Evolutionary conservation across 2,113 vertebrate species (phyloP).

Genomic region (Colaptes auratus): DNA sequence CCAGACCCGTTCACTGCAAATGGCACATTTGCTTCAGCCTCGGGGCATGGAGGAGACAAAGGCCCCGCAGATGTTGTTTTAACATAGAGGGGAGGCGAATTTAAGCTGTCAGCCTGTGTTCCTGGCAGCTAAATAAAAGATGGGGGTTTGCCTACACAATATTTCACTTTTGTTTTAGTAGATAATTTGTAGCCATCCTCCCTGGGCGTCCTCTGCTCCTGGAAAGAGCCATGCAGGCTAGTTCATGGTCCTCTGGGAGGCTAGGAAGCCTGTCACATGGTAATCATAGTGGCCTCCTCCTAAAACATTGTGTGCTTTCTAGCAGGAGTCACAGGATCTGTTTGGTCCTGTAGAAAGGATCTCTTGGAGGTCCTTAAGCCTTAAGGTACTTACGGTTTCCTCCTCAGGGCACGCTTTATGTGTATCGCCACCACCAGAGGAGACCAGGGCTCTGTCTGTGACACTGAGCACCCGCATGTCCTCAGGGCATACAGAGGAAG

Average conservation of each 20-base stretch:
- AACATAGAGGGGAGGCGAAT: neutral
- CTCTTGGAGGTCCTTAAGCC: neutral
- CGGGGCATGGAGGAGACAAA: neutral
- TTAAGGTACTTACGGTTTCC: fast-evolving
- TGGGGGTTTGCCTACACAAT: neutral
- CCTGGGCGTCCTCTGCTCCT: neutral
- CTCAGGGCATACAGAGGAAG: neutral
- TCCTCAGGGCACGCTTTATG: neutral
- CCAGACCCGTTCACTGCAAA: neutral
- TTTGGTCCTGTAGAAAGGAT: neutral
- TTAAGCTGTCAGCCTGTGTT: neutral
- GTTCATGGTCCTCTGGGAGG: neutral
- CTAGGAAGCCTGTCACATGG: fast-evolving
- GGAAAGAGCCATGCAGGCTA: neutral
- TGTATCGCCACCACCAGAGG: neutral
- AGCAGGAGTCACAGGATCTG: neutral
- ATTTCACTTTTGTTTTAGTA: neutral
- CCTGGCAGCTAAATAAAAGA: neutral
- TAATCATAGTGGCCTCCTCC: fast-evolving
- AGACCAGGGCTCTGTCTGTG: neutral
- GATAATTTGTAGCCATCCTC: neutral
- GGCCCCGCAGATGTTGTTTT: neutral
- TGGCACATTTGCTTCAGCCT: neutral
- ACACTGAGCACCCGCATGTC: neutral
- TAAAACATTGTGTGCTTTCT: neutral